Percentiles rank a stretch among this genome's conserved stretches.
These are phyloP conservation scores for Spheniscus humboldti DNA, from an alignment of 2,797 vertebrate species.

Conservation along the genomic window DNA sequence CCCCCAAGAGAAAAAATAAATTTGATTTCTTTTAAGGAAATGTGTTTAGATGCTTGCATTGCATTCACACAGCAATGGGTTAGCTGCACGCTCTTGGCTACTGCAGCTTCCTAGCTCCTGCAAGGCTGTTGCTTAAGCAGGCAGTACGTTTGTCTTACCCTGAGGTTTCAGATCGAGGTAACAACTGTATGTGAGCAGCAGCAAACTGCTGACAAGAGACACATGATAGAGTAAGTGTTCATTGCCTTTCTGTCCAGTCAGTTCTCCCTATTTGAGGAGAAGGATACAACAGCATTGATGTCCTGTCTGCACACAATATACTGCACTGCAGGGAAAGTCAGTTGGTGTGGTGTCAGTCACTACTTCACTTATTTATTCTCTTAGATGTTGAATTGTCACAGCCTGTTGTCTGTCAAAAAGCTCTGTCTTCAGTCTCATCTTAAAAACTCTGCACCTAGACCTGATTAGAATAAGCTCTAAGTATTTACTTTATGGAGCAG, in stretches of 20 bases:
- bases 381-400: not conserved
- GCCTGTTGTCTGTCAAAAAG: not conserved
- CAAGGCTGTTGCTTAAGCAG: not conserved
- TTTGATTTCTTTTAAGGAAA: not conserved
- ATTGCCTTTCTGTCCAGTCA: not conserved
- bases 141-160: not conserved
- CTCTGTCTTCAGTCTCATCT: not conserved
- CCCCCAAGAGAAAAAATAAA: not conserved
- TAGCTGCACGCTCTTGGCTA: not conserved
- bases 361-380: not conserved
- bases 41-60: not conserved
- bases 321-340: not conserved
- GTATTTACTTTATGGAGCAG: not conserved
- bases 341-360: fast-evolving
- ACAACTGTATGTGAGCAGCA: not conserved
- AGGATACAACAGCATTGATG: not conserved
- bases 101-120: not conserved
- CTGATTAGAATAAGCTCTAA: not conserved
- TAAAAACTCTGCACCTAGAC: not conserved
- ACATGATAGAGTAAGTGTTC: fast-evolving
- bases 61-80: not conserved
- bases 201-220: not conserved
- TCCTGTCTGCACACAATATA: not conserved
- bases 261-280: not conserved
- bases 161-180: not conserved